phyloP scores from a whole-genome alignment of 1,140 invertebrate species.

The Scaptomyza graminum region DNA sequence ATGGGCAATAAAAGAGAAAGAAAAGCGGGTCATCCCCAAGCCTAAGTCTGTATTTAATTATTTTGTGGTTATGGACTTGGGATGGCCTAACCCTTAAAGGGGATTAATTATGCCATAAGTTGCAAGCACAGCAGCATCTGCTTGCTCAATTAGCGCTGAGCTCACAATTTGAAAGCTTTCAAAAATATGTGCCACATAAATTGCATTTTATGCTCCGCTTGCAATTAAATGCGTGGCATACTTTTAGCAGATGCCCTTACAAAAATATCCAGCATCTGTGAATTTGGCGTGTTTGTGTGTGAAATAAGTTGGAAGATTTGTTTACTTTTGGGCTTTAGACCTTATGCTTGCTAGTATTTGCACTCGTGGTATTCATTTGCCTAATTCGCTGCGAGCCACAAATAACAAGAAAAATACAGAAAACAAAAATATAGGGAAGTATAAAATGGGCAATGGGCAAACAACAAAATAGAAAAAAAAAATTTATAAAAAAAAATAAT shows the following conservation, averaged over 20 bases:
- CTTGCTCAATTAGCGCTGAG: conserved; percentile 57
- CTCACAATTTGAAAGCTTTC: conserved; percentile 26
- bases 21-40: neutral
- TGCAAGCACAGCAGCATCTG: conserved; percentile 43
- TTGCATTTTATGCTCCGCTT: conserved; percentile 39
- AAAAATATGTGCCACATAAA: conserved; percentile 31
- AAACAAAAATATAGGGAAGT: neutral
- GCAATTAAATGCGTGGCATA: conserved; percentile 34
- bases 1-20: conserved; percentile 18
- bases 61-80: conserved; percentile 1
- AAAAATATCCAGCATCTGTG: conserved; percentile 1
- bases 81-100: conserved; percentile 32
- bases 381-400: conserved; percentile 34
- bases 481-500: conserved; percentile 9
- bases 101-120: conserved; percentile 67
- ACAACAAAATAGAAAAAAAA: conserved; percentile 12
- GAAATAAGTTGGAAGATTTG: conserved; percentile 25
- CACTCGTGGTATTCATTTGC: conserved; percentile 34
- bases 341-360: conserved; percentile 30
- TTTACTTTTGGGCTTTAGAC: conserved; percentile 20
- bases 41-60: conserved; percentile 9
- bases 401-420: conserved; percentile 14
- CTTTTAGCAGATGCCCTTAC: conserved; percentile 29
- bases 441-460: conserved; percentile 38
- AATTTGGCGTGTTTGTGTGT: neutral